Percentiles rank a stretch among this genome's conserved stretches.
These are phyloP conservation scores for Rhabdomys pumilio DNA, from an alignment of 2,797 vertebrate genomes.

Conservation along the genomic window DNA sequence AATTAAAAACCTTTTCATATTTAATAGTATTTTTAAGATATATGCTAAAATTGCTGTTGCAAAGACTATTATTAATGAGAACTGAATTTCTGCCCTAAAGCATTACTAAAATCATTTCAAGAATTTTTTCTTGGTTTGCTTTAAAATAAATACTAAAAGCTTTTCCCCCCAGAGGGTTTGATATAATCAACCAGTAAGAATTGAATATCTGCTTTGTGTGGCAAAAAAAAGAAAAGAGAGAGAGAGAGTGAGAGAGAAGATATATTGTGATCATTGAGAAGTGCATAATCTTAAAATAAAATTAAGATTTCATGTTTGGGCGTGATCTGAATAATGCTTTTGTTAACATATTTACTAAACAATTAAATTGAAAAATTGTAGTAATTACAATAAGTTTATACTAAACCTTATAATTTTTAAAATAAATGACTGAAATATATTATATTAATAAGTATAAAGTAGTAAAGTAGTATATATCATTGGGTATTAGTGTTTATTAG, in stretches of 20 bases:
- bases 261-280: constrained; percentile 31
- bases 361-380: background rate
- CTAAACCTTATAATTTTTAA: background rate
- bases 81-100: background rate
- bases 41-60: constrained; percentile 22
- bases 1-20: constrained; percentile 16
- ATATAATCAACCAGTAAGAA: constrained; percentile 9
- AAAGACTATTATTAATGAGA: background rate
- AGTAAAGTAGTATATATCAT: background rate
- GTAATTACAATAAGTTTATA: background rate
- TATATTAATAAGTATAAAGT: background rate
- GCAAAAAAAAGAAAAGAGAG: too few species aligned
- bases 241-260: background rate
- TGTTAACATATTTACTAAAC: background rate
- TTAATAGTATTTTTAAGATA: constrained; percentile 44
- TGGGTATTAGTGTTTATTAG: background rate
- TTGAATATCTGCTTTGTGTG: constrained; percentile 45
- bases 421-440: background rate
- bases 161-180: constrained; percentile 30
- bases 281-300: background rate
- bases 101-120: constrained; percentile 25
- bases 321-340: background rate
- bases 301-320: constrained; percentile 47
- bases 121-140: constrained; percentile 51
- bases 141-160: constrained; percentile 44